Conservation (phyloP, 2,888 invertebrate species). For the Nycteola revayana region DNA sequence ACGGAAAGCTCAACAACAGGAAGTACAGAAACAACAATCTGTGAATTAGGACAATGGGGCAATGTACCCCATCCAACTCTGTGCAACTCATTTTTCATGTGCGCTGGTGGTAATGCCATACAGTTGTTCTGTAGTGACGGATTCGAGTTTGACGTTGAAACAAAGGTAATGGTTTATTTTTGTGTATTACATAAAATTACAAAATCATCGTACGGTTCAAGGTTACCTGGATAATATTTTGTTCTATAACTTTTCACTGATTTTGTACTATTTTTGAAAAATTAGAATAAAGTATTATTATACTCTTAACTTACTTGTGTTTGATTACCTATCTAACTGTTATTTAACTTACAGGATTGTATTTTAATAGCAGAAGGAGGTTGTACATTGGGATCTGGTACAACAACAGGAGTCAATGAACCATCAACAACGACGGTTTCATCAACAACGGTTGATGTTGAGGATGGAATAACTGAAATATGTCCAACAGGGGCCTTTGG, state of each 20-base stretch:
- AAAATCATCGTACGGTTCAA: too few species aligned
- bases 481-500: slow-evolving; percentile 42
- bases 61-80: slow-evolving; percentile 16
- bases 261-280: too few species aligned
- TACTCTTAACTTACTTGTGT: too few species aligned
- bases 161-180: slow-evolving; percentile 29
- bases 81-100: slow-evolving; percentile 25
- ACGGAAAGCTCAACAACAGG: neutral
- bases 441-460: too few species aligned
- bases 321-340: too few species aligned
- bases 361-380: slow-evolving; percentile 5
- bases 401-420: neutral
- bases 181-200: too few species aligned
- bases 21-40: slow-evolving; percentile 3
- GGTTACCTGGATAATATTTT: too few species aligned
- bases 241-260: too few species aligned
- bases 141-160: slow-evolving; percentile 31
- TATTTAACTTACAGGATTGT: too few species aligned
- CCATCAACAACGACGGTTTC: too few species aligned
- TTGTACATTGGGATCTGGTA: neutral
- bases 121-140: slow-evolving; percentile 29
- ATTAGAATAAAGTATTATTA: too few species aligned
- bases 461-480: too few species aligned
- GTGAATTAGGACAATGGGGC: slow-evolving; percentile 14
- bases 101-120: slow-evolving; percentile 20